phyloP scores from a whole-genome alignment of 2,888 invertebrate genomes.

The Palloptera scutellata region DNA sequence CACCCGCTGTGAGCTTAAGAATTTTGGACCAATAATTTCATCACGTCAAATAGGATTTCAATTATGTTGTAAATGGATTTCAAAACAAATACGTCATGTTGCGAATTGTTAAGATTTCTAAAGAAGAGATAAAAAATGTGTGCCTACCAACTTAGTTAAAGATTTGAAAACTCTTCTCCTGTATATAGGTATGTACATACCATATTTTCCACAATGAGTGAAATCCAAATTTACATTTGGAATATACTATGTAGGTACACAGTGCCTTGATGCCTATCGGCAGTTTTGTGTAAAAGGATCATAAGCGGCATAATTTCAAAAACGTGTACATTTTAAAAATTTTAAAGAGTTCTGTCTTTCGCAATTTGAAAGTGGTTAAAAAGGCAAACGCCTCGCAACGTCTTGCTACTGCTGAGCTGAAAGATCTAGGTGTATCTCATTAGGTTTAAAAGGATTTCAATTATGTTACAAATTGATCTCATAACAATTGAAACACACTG shows the following conservation, averaged over 20 bases:
- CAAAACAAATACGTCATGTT: conserved; percentile 34
- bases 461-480: conserved; percentile 59
- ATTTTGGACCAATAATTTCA: too few species aligned
- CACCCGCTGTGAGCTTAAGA: too few species aligned
- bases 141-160: neutral
- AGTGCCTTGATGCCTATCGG: neutral
- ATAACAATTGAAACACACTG: conserved; percentile 48
- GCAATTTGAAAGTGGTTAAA: conserved; percentile 12
- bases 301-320: conserved; percentile 23
- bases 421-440: conserved; percentile 48
- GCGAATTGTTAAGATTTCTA: conserved; percentile 25
- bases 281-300: conserved; percentile 27
- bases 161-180: neutral
- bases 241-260: neutral
- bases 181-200: too few species aligned
- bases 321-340: too few species aligned
- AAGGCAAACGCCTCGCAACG: neutral
- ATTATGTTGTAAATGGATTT: conserved; percentile 30
- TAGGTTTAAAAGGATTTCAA: conserved; percentile 61
- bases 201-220: neutral
- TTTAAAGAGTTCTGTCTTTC: neutral
- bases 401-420: conserved; percentile 6
- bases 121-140: neutral
- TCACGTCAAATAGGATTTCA: conserved; percentile 24
- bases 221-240: neutral